Evolutionary conservation across 2,888 invertebrate genomes (phyloP).

Genomic region (Stenodera caucasica): DNA sequence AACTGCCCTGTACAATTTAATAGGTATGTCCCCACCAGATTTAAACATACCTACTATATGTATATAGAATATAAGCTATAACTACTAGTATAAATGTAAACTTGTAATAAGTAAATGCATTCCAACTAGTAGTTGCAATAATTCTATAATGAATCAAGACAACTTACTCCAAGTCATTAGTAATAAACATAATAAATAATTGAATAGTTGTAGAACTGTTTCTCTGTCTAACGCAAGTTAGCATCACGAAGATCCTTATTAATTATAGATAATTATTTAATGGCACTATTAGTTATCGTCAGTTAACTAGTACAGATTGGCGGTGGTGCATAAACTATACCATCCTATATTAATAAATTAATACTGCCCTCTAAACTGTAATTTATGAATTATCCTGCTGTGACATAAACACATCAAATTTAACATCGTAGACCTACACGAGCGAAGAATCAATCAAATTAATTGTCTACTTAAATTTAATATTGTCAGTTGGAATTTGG

Average conservation of each 20-base stretch:
- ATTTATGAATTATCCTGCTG: not conserved
- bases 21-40: constrained; percentile 3
- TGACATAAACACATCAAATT: constrained; percentile 1
- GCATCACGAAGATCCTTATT: not conserved
- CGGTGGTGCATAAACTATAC: not conserved
- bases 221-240: not conserved
- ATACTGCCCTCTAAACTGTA: not conserved
- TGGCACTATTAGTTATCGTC: not conserved
- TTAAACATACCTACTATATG: not conserved
- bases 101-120: not conserved
- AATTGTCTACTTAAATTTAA: too few relatives aligned
- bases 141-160: not conserved
- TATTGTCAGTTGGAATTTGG: too few relatives aligned
- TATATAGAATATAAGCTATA: not conserved
- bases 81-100: not conserved
- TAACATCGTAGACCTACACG: not conserved
- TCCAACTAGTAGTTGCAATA: not conserved
- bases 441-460: too few relatives aligned
- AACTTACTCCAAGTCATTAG: not conserved
- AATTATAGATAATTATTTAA: not conserved
- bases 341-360: constrained; percentile 1
- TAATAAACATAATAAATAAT: not conserved
- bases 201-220: not conserved
- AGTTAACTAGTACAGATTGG: not conserved
- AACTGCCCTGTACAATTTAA: constrained; percentile 29